phyloP scores from a whole-genome alignment of 2,797 vertebrate genomes.

The Margarornis squamiger region DNA sequence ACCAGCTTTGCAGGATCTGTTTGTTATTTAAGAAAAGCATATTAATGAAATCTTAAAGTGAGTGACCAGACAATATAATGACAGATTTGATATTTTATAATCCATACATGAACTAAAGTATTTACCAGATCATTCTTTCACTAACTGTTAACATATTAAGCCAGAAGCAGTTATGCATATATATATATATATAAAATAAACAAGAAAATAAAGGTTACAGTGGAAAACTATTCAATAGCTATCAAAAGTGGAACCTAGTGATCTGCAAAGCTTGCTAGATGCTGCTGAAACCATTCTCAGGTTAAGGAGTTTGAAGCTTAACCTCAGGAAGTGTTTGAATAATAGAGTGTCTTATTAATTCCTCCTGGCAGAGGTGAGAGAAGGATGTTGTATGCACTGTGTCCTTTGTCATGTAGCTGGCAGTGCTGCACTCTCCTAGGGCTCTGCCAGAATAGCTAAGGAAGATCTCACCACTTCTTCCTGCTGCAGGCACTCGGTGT shows the following conservation, averaged over 20 bases:
- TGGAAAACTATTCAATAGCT: neutral
- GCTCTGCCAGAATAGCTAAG: neutral
- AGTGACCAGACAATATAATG: slow-evolving; percentile 19
- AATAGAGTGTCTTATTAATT: neutral
- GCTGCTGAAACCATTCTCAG: neutral
- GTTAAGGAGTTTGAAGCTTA: neutral
- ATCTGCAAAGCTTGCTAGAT: neutral
- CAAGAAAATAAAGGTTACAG: neutral
- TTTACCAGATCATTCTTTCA: slow-evolving; percentile 4
- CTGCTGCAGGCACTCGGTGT: neutral
- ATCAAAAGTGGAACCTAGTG: neutral
- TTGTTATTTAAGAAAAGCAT: slow-evolving; percentile 48
- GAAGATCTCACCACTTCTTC: neutral
- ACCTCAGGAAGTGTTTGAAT: neutral
- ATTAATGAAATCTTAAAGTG: slow-evolving; percentile 29
- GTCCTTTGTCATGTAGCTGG: neutral
- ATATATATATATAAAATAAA: neutral
- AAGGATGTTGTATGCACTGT: neutral
- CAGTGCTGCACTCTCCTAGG: neutral
- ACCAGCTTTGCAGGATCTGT: slow-evolving; percentile 41
- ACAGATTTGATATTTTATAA: neutral
- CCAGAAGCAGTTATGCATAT: neutral
- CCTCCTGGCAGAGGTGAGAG: neutral
- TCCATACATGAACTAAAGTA: neutral
- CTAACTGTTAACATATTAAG: neutral